Percentiles rank a stretch among this genome's conserved stretches.
phyloP scores from a whole-genome alignment of 53 echinoderm and acorn worm species.

The Zoroaster sp. region DNA sequence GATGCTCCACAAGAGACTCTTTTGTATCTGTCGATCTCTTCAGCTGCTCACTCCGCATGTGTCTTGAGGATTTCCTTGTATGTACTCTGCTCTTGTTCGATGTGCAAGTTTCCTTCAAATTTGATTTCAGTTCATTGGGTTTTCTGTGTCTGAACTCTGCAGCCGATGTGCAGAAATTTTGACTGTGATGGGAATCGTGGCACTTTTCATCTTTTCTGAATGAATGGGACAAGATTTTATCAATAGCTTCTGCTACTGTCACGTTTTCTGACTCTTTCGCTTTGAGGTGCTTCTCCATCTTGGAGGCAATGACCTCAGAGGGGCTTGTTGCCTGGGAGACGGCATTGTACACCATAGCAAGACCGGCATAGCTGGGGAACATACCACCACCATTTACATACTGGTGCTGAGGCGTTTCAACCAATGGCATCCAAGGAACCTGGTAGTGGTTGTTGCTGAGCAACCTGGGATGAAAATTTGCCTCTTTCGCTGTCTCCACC shows the following conservation, averaged over 20 bases:
- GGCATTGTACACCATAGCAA: constrained; percentile 56
- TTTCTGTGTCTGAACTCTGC: background rate
- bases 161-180: background rate
- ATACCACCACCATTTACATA: constrained; percentile 32
- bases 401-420: constrained; percentile 36
- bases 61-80: constrained; percentile 9
- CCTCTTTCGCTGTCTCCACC: constrained; percentile 85
- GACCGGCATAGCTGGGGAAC: constrained; percentile 49
- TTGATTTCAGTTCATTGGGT: background rate
- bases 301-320: constrained; percentile 34
- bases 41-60: constrained; percentile 15
- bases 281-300: constrained; percentile 45
- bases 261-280: constrained; percentile 50
- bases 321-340: constrained; percentile 33
- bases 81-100: background rate
- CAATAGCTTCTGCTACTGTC: constrained; percentile 60
- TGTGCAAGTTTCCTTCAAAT: background rate
- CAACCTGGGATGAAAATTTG: constrained; percentile 67
- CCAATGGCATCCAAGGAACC: constrained; percentile 46
- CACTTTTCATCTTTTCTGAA: constrained; percentile 44
- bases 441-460: constrained; percentile 25
- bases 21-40: constrained; percentile 19
- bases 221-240: constrained; percentile 56
- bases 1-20: background rate
- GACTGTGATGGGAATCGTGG: background rate